phyloP scores from a whole-genome alignment of 2,888 invertebrate genomes.

The Eurois occulta region DNA sequence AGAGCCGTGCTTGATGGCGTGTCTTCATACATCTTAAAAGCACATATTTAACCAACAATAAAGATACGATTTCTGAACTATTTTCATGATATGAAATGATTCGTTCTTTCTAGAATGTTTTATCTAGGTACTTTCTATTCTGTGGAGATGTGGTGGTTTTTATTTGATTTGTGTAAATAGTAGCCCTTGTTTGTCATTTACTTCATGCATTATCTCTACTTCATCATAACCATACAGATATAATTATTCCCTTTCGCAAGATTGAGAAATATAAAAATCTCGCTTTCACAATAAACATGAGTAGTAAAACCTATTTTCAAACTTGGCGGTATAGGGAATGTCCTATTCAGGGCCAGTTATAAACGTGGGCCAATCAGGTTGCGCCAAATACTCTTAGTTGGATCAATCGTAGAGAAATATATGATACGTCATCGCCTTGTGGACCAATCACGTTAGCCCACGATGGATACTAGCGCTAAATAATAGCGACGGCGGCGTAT shows the following conservation, averaged over 20 bases:
- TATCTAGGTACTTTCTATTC: background rate
- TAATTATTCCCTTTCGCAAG: slow-evolving; percentile 19
- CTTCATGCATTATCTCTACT: slow-evolving; percentile 14
- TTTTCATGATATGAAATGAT: background rate
- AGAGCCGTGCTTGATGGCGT: background rate
- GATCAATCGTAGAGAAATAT: slow-evolving; percentile 84
- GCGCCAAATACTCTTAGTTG: slow-evolving; percentile 90
- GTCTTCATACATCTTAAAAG: background rate
- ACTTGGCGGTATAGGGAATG: slow-evolving; percentile 77
- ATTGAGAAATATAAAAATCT: slow-evolving; percentile 36
- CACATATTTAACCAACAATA: background rate
- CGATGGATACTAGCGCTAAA: slow-evolving; percentile 91
- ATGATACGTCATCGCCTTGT: slow-evolving; percentile 84
- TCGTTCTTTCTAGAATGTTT: slow-evolving; percentile 37
- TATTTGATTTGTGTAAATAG: slow-evolving; percentile 3
- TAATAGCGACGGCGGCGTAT: slow-evolving; percentile 86
- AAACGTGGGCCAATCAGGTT: slow-evolving; percentile 93
- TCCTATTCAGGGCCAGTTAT: slow-evolving; percentile 77
- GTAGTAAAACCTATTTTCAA: slow-evolving; percentile 68
- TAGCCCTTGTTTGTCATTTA: background rate
- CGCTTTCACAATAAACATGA: slow-evolving; percentile 44
- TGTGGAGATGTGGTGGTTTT: slow-evolving; percentile 1
- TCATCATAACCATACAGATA: slow-evolving; percentile 1
- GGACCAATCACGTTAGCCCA: slow-evolving; percentile 90
- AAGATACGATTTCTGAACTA: background rate